Evolutionary conservation across 2,888 invertebrate genomes (phyloP).

Genomic region (Leptinotarsa peninsularis): DNA sequence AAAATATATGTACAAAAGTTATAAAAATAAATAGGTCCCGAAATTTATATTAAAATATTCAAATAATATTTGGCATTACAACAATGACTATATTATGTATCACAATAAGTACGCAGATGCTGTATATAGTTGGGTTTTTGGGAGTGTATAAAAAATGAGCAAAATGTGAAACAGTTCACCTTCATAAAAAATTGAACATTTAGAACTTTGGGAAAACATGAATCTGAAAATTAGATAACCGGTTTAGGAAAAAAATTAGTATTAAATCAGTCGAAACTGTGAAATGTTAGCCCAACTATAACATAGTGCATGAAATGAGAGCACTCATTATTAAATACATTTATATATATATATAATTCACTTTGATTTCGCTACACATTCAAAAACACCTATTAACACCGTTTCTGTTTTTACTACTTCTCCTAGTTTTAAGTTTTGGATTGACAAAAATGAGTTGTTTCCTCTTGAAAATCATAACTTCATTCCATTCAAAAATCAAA

Average conservation of each 20-base stretch:
- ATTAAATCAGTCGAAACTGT: neutral
- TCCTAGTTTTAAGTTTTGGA: neutral
- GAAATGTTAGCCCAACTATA: slow-evolving; percentile 24
- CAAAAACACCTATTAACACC: slow-evolving; percentile 2
- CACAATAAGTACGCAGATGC: slow-evolving; percentile 52
- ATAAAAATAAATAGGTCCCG: slow-evolving; percentile 47
- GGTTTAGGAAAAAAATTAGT: neutral
- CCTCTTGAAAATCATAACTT: neutral
- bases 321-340: neutral
- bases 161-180: neutral
- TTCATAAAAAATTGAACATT: no score
- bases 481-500: neutral
- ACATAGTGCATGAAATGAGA: slow-evolving; percentile 5
- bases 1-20: slow-evolving; percentile 41
- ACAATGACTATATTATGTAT: slow-evolving; percentile 45
- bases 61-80: slow-evolving; percentile 30
- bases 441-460: no score
- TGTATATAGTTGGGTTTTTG: slow-evolving; percentile 38
- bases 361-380: slow-evolving; percentile 18
- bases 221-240: no score
- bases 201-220: no score
- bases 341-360: slow-evolving; percentile 2
- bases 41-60: slow-evolving; percentile 25
- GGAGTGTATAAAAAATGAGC: neutral
- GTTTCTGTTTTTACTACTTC: slow-evolving; percentile 2